Evolutionary conservation across 1,140 invertebrate species (phyloP).

Genomic region (Lordiphosa mommai): DNA sequence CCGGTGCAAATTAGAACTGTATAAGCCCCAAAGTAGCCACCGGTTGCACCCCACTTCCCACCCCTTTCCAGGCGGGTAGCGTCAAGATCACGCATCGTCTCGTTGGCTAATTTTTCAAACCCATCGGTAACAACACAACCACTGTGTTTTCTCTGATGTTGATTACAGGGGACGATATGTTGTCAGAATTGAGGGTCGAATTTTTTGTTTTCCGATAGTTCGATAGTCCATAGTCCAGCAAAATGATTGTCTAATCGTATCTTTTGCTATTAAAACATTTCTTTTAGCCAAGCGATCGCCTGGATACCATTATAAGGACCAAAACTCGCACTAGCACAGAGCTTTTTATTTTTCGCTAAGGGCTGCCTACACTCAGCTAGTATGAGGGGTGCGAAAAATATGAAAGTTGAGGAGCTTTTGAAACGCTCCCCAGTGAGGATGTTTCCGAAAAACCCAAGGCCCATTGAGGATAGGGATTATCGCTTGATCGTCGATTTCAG

Average conservation of each 20-base stretch:
- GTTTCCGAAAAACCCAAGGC: too few relatives aligned
- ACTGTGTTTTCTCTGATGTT: slow-evolving; percentile 7
- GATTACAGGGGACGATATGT: slow-evolving; percentile 8
- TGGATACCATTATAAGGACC: background rate
- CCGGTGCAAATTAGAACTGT: slow-evolving; percentile 15
- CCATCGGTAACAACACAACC: background rate
- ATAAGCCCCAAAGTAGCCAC: slow-evolving; percentile 1
- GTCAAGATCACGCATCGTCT: too few relatives aligned
- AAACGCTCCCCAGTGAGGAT: too few relatives aligned
- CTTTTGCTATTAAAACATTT: background rate
- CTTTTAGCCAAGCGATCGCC: too few relatives aligned
- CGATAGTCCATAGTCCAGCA: background rate
- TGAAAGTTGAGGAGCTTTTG: too few relatives aligned
- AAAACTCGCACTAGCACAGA: background rate
- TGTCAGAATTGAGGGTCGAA: background rate
- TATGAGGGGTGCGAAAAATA: background rate
- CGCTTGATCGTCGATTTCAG: too few relatives aligned
- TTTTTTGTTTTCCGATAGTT: too few relatives aligned
- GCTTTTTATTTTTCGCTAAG: background rate
- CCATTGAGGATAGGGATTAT: too few relatives aligned
- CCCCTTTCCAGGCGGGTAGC: background rate
- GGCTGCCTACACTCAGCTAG: background rate
- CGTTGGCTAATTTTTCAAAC: too few relatives aligned
- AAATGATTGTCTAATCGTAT: background rate
- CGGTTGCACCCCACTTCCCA: background rate